Conservation (phyloP, 2,797 vertebrate genomes). For the Rhodeus uyekii region DNA sequence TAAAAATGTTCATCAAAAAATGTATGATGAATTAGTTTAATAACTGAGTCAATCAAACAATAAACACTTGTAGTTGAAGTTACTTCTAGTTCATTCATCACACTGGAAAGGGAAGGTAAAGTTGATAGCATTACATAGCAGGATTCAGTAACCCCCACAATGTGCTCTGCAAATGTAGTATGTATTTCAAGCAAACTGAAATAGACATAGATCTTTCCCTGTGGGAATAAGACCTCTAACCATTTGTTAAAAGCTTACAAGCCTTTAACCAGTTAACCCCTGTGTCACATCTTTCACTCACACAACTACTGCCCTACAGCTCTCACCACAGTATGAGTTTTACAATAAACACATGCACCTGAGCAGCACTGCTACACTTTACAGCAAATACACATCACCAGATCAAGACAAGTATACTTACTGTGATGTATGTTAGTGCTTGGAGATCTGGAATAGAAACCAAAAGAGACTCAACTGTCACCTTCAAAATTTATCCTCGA, state of each 20-base stretch:
- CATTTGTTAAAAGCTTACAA: slow-evolving; percentile 6
- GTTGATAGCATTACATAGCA: neutral
- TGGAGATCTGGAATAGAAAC: neutral
- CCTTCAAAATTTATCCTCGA: slow-evolving; percentile 13
- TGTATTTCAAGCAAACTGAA: slow-evolving; percentile 2
- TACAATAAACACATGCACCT: neutral
- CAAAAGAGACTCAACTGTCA: neutral
- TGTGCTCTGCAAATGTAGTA: neutral
- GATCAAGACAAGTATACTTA: neutral
- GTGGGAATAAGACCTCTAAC: neutral
- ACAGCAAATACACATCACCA: neutral
- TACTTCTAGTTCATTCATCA: slow-evolving; percentile 12
- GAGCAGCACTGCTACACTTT: neutral
- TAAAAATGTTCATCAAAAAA: neutral
- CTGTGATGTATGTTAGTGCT: neutral
- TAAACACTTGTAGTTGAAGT: neutral
- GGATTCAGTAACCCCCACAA: neutral
- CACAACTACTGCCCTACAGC: neutral
- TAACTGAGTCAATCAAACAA: neutral
- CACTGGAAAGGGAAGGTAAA: neutral
- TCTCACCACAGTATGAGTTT: neutral
- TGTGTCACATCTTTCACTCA: neutral
- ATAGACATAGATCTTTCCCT: neutral
- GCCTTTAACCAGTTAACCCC: slow-evolving; percentile 13
- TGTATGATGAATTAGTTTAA: neutral